A percentile compares a stretch with the other conserved stretches of the same genome.
These are phyloP conservation scores for Drosophila eugracilis DNA, from an alignment of 1,140 invertebrate species.

Conservation along the genomic window DNA sequence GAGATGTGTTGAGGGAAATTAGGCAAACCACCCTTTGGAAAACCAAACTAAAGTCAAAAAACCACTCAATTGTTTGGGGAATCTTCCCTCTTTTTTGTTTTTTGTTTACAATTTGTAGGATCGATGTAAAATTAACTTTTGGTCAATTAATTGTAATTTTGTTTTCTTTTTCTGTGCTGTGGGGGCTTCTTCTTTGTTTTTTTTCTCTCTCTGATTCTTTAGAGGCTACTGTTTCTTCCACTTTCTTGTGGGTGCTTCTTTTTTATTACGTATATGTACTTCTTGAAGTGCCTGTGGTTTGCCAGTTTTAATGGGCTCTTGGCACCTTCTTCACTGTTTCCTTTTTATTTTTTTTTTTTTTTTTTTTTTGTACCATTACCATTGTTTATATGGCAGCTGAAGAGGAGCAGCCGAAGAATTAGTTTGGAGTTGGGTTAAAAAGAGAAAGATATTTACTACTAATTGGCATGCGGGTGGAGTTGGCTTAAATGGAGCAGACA, in stretches of 20 bases:
- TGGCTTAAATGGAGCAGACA: slow-evolving; percentile 28
- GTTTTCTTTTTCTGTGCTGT: slow-evolving; percentile 7
- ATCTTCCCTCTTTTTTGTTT: slow-evolving; percentile 1
- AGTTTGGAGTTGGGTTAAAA: slow-evolving; percentile 6
- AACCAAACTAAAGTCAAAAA: slow-evolving; percentile 8
- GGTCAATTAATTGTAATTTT: slow-evolving; percentile 21
- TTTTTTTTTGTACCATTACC: slow-evolving; percentile 8
- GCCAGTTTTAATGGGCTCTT: slow-evolving; percentile 2
- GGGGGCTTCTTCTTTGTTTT: background rate
- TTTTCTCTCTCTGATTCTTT: background rate
- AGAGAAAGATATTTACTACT: slow-evolving; percentile 34
- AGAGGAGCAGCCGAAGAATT: slow-evolving; percentile 5
- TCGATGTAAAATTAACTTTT: slow-evolving; percentile 28
- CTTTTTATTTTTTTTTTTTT: slow-evolving; percentile 4
- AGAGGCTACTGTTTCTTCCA: slow-evolving; percentile 6
- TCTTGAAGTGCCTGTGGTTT: slow-evolving; percentile 1
- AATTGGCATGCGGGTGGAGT: slow-evolving; percentile 52
- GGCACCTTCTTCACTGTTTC: background rate
- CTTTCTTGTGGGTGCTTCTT: background rate
- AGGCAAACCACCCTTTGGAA: slow-evolving; percentile 19
- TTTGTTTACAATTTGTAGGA: slow-evolving; percentile 39
- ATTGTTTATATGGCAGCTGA: slow-evolving; percentile 28
- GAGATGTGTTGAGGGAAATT: slow-evolving; percentile 41
- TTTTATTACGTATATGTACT: slow-evolving; percentile 7
- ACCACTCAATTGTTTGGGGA: slow-evolving; percentile 3